phyloP scores from a whole-genome alignment of 2,113 vertebrate genomes.

The Mus pahari region DNA sequence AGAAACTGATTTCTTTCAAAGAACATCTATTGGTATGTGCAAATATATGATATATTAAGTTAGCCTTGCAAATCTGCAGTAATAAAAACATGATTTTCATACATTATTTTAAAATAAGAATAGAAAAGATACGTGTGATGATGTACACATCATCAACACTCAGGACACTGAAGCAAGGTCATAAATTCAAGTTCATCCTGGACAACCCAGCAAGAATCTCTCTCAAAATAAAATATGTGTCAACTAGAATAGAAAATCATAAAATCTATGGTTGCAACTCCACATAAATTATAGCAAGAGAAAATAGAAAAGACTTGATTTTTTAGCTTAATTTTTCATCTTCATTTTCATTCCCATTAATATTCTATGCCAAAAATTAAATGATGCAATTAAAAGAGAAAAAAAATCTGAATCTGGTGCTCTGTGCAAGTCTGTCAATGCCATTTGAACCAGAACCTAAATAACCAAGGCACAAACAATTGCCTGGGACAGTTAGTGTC shows the following conservation, averaged over 20 bases:
- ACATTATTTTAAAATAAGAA: slow-evolving; percentile 36
- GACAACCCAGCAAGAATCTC: neutral
- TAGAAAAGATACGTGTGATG: neutral
- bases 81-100: neutral
- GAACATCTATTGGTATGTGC: neutral
- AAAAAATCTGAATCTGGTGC: slow-evolving; percentile 24
- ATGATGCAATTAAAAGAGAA: slow-evolving; percentile 49
- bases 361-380: slow-evolving; percentile 56
- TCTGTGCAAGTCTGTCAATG: neutral
- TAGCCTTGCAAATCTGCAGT: neutral
- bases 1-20: neutral
- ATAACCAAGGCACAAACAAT: slow-evolving; percentile 26
- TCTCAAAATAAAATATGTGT: neutral
- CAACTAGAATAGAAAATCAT: slow-evolving; percentile 44
- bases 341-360: slow-evolving; percentile 61
- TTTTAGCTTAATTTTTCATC: slow-evolving; percentile 54
- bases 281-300: slow-evolving; percentile 18
- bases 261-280: slow-evolving; percentile 22
- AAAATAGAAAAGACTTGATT: slow-evolving; percentile 46
- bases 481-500: slow-evolving; percentile 15
- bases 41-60: neutral
- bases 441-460: neutral
- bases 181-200: neutral
- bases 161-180: neutral
- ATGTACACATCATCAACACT: neutral